A percentile compares a stretch with the other conserved stretches of the same genome.
Conservation (phyloP, 2,797 vertebrate species). For the Mus minutoides region DNA sequence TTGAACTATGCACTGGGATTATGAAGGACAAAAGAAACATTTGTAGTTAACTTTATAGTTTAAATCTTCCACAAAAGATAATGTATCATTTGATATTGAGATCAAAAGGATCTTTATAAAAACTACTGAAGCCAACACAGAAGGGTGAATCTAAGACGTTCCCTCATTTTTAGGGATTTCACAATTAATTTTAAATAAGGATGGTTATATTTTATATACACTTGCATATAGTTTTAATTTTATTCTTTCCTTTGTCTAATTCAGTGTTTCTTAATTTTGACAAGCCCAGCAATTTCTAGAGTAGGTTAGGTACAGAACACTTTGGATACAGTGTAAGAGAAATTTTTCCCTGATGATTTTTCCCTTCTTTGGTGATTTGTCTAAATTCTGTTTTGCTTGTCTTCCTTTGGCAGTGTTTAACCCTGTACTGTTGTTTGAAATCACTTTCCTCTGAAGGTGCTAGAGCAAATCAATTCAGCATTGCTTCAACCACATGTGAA, state of each 20-base stretch:
- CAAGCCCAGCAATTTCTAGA: background rate
- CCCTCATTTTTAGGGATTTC: background rate
- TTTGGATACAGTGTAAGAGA: background rate
- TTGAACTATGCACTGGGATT: background rate
- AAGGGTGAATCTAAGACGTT: background rate
- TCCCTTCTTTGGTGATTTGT: background rate
- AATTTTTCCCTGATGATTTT: constrained; percentile 19
- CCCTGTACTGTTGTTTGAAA: constrained; percentile 17
- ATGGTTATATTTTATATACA: background rate
- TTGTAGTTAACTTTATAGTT: background rate
- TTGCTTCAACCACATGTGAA: constrained; percentile 2
- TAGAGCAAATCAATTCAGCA: constrained; percentile 25
- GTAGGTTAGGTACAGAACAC: background rate
- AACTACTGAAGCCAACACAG: background rate
- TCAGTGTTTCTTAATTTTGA: constrained; percentile 16
- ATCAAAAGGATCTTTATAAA: background rate
- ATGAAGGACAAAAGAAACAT: background rate
- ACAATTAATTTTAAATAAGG: background rate
- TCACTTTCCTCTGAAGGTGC: constrained; percentile 27
- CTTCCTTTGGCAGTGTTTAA: background rate
- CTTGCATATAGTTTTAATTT: background rate
- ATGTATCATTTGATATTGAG: background rate
- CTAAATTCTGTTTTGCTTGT: background rate
- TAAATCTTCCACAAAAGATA: background rate
- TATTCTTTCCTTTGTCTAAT: background rate